phyloP scores from a whole-genome alignment of 1,140 invertebrate genomes.

The Penaeus chinensis region DNA sequence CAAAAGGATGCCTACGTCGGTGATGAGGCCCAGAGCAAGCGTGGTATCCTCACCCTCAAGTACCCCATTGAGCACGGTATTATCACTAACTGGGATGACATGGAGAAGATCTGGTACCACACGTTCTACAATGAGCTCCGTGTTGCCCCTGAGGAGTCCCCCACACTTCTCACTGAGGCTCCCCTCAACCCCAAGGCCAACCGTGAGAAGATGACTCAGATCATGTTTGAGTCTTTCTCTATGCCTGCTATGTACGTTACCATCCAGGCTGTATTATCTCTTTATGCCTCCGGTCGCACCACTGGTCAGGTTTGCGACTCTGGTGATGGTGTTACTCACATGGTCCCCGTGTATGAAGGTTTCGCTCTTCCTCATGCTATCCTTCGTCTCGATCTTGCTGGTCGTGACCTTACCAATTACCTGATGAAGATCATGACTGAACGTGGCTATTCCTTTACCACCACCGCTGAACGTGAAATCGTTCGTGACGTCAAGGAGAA shows the following conservation, averaged over 20 bases:
- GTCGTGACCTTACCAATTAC: no score
- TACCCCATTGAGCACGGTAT: slow-evolving; percentile 77
- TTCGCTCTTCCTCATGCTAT: slow-evolving; percentile 18
- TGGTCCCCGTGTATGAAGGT: slow-evolving; percentile 5
- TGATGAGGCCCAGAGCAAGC: slow-evolving; percentile 96
- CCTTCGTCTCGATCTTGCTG: slow-evolving; percentile 1
- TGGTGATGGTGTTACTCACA: slow-evolving; percentile 13
- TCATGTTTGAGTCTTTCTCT: slow-evolving; percentile 75
- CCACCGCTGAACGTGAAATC: no score
- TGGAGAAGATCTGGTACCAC: slow-evolving; percentile 98
- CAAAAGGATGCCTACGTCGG: slow-evolving; percentile 98
- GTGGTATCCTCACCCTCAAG: slow-evolving; percentile 71
- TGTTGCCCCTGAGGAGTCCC: slow-evolving; percentile 94
- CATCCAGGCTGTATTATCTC: slow-evolving; percentile 90
- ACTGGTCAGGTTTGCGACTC: slow-evolving; percentile 72
- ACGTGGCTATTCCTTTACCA: no score
- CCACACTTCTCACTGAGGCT: slow-evolving; percentile 88
- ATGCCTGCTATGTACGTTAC: slow-evolving; percentile 90
- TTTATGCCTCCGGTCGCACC: slow-evolving; percentile 94
- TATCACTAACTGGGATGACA: slow-evolving; percentile 96
- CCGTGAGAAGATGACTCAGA: slow-evolving; percentile 85
- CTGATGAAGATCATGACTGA: no score
- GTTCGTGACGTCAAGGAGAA: no score
- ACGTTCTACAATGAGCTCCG: slow-evolving; percentile 96
- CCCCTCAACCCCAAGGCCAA: slow-evolving; percentile 93